phyloP scores from a whole-genome alignment of 2,888 invertebrate species.

The Oxyteleia sp. region DNA sequence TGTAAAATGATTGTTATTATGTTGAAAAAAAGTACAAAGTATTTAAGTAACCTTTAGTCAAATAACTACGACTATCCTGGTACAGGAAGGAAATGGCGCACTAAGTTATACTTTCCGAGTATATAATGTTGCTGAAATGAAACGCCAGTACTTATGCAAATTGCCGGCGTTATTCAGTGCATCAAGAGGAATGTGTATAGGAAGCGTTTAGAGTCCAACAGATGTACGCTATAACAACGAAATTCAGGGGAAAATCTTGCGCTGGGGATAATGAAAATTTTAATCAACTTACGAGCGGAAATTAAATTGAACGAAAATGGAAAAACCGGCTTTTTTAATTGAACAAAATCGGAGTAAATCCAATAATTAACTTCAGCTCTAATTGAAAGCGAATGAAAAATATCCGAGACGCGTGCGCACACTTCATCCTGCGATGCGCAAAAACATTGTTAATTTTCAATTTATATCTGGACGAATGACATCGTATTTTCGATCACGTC shows the following conservation, averaged over 20 bases:
- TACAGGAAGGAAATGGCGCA: too few species aligned
- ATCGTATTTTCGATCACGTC: constrained; percentile 44
- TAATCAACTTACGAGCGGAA: constrained; percentile 11
- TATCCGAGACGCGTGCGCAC: neutral
- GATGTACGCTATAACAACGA: constrained; percentile 31
- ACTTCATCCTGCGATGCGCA: neutral
- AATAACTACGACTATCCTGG: too few species aligned
- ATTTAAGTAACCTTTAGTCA: too few species aligned
- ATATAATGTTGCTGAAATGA: too few species aligned
- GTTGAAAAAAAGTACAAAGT: too few species aligned
- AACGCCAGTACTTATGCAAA: too few species aligned
- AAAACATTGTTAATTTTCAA: constrained; percentile 28
- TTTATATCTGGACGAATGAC: constrained; percentile 32
- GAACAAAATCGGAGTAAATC: too few species aligned
- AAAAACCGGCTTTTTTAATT: too few species aligned
- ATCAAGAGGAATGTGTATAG: constrained; percentile 32
- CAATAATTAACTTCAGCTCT: too few species aligned
- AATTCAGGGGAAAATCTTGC: constrained; percentile 4
- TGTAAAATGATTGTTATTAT: too few species aligned
- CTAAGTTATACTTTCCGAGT: too few species aligned
- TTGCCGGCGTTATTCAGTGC: constrained; percentile 31
- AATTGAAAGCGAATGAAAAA: constrained; percentile 6
- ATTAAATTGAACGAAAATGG: neutral
- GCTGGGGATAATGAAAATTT: neutral
- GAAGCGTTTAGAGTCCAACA: constrained; percentile 47